Base-by-base conservation (phyloP, 2,113 vertebrate species). In the Turdus rufiventris region DNA sequence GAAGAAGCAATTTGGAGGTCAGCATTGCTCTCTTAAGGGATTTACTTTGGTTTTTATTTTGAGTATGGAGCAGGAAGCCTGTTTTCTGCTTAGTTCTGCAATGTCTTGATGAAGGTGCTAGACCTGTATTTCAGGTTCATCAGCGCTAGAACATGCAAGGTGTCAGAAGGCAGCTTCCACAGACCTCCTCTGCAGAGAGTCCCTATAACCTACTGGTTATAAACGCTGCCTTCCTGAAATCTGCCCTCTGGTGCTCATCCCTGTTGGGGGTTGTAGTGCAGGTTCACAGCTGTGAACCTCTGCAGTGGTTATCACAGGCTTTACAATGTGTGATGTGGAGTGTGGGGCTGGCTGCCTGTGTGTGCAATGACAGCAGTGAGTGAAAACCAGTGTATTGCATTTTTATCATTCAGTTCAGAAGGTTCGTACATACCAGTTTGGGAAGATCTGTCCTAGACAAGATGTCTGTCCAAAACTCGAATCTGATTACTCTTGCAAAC, bases 1-100 rank as follows among this genome's bases (percentile, higher is more conserved):
- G 99, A 99, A 99, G 98, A 99, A 99, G 96, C 99, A 99, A 79
- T 99, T 99, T 89, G 99, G 99, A 98, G 99, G 99, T 99, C 82
- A 97, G 85, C 38, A 18, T 56, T 1, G 0, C 43, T n/a, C 6
- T 63, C 28, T 79, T 10, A 62, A 78, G 23, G 21, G 17, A 5
- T 62, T 88, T 79, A 12, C 6, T 47, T 56, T 3, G 4, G 2
- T 28, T 78, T 84, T 67, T 31, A 18, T 42, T 67, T 50, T 10
- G 40, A 20, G 18, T 29, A 2, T 40, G 36, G 48, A 72, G 70
- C 33, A 68, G 57, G 13, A 85, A 85, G 66, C 38, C 40, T 82
- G 12, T 79, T 75, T 74, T 74, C 36, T 90, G 56, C 34, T 42
- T 71, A 45, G 40, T 20, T 75, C 29, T 79, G 71, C 45, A 36